Percentiles rank a stretch among this genome's conserved stretches.
Evolutionary conservation across 2,113 vertebrate species (phyloP).

Genomic region (Antechinus stuartii): DNA sequence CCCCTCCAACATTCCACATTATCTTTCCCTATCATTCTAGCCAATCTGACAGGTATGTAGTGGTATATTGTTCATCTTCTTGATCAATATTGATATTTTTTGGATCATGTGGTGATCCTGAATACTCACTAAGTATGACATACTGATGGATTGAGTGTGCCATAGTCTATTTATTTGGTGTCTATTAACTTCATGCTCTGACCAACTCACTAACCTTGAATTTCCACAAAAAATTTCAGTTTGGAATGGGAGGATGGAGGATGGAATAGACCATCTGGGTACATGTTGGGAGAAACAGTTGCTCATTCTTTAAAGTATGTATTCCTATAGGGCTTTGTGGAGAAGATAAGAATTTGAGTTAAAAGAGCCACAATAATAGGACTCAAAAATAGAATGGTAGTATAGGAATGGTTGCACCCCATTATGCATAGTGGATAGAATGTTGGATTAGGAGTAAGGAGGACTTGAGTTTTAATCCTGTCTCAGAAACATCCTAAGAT

Average conservation of each 20-base stretch:
- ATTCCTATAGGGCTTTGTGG: not conserved
- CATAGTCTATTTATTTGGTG: not conserved
- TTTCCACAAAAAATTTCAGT: not conserved
- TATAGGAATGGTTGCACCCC: not conserved
- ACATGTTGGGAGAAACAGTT: not conserved
- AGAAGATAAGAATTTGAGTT: not conserved
- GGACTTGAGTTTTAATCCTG: not conserved
- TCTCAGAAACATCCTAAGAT: not conserved
- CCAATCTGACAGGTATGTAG: too few relatives aligned
- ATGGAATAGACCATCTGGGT: not conserved
- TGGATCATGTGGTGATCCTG: not conserved
- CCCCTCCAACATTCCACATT: too few relatives aligned
- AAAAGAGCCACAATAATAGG: not conserved
- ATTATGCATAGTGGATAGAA: not conserved
- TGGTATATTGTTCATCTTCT: not conserved
- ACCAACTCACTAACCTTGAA: not conserved
- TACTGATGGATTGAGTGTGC: not conserved
- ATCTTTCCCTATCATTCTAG: too few relatives aligned
- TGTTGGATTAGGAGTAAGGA: not conserved
- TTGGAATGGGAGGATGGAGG: not conserved
- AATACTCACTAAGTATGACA: not conserved
- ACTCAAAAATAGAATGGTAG: not conserved
- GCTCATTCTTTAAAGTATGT: not conserved
- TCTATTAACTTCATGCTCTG: not conserved
- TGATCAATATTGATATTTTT: not conserved